Conservation (phyloP, 1,140 invertebrate species). For the Scylla paramamosain region DNA sequence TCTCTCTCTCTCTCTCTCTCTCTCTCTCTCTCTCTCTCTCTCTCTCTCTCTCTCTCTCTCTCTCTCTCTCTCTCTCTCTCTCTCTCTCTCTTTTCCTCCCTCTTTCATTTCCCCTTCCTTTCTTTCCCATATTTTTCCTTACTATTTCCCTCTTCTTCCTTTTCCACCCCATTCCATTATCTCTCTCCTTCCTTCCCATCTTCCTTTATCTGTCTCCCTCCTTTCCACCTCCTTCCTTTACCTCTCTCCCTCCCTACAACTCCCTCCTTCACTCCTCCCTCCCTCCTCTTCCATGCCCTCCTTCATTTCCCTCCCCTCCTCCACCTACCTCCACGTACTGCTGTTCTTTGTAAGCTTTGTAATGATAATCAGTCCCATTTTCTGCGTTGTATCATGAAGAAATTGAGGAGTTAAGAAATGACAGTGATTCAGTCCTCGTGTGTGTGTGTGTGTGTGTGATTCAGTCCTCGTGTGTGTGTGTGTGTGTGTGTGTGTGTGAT, state of each 20-base stretch:
- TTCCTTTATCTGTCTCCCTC: no score
- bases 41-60: no score
- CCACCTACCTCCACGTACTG: not conserved
- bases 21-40: no score
- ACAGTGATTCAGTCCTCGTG: not conserved
- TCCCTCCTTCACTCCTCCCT: not conserved
- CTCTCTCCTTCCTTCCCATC: not conserved
- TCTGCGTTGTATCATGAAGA: not conserved
- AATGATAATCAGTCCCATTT: not conserved
- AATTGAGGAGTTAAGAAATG: not conserved
- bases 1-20: no score
- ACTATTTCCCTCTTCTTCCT: not conserved
- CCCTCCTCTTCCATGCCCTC: not conserved
- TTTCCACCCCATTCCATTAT: not conserved
- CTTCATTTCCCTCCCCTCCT: not conserved
- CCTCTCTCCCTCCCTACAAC: not conserved
- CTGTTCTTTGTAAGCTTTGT: not conserved
- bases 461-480: slow-evolving; percentile 35
- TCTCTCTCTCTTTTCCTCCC: no score
- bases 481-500: slow-evolving; percentile 39
- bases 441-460: slow-evolving; percentile 45
- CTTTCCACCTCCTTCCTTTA: no score
- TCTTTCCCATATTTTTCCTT: no score
- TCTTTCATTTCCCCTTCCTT: no score
- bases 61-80: no score